Conservation (phyloP, 2,888 invertebrate species). For the Stenodema calcarata region DNA sequence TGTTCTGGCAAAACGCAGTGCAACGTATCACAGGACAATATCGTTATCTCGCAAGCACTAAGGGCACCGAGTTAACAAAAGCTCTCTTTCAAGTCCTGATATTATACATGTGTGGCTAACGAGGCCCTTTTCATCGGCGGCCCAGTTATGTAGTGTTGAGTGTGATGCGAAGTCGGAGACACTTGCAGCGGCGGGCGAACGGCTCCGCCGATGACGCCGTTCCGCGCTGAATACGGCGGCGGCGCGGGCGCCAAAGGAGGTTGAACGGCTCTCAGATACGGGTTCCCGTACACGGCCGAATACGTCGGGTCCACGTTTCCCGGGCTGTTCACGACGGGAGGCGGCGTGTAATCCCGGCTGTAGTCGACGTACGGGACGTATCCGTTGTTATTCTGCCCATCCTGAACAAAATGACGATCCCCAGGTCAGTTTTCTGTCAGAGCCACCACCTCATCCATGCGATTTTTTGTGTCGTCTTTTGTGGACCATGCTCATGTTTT, state of each 20-base stretch:
- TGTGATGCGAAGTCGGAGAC: constrained; percentile 50
- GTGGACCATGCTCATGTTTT: background rate
- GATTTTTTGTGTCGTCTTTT: background rate
- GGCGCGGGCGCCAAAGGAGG: constrained; percentile 68
- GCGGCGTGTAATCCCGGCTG: constrained; percentile 86
- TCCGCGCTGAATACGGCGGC: constrained; percentile 61
- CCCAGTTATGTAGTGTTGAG: constrained; percentile 67
- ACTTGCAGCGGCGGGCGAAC: constrained; percentile 33
- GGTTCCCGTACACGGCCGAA: constrained; percentile 89
- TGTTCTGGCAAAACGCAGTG: background rate
- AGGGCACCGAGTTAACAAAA: constrained; percentile 46
- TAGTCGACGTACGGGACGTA: constrained; percentile 90
- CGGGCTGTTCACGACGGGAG: constrained; percentile 62
- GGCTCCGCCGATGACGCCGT: constrained; percentile 59
- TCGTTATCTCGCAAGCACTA: constrained; percentile 19
- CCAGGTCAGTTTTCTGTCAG: constrained; percentile 11
- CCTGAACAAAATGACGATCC: constrained; percentile 63
- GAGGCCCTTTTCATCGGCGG: constrained; percentile 69
- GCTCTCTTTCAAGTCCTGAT: constrained; percentile 49
- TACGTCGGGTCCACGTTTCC: constrained; percentile 74
- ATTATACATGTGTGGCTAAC: constrained; percentile 72
- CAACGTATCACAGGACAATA: background rate
- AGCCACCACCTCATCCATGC: background rate
- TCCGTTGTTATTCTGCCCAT: constrained; percentile 82
- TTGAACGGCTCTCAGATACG: constrained; percentile 79